Percentiles rank a stretch among this genome's conserved stretches.
phyloP scores from a whole-genome alignment of 2,797 vertebrate genomes.

The Bradypodion pumilum region DNA sequence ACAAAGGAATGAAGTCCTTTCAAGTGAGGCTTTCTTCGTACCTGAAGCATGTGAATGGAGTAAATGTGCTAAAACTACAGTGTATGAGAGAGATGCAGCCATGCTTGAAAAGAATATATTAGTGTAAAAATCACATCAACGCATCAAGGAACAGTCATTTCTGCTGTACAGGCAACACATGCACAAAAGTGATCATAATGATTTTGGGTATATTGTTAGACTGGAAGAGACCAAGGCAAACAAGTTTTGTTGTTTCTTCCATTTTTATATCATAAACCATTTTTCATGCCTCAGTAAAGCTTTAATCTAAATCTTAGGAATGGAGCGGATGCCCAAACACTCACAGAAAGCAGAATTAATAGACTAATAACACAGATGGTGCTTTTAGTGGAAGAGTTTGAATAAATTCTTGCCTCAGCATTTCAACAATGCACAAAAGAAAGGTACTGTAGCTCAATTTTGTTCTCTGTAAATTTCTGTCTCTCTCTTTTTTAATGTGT shows the following conservation, averaged over 20 bases:
- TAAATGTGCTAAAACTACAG: background rate
- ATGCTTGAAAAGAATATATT: background rate
- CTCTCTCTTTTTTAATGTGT: slow-evolving; percentile 67
- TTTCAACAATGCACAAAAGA: slow-evolving; percentile 36
- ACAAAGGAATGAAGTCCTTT: background rate
- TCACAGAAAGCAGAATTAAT: slow-evolving; percentile 6
- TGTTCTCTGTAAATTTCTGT: slow-evolving; percentile 60
- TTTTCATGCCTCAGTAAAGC: slow-evolving; percentile 7
- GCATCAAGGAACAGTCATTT: too few species aligned
- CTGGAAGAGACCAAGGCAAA: background rate
- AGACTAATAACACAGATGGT: slow-evolving; percentile 19
- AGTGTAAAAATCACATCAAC: background rate
- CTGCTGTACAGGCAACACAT: background rate
- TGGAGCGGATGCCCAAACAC: background rate
- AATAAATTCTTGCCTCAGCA: slow-evolving; percentile 1
- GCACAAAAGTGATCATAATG: background rate
- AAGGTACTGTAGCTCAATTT: slow-evolving; percentile 52
- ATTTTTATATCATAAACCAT: background rate
- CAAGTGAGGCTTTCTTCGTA: background rate
- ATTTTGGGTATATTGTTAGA: background rate
- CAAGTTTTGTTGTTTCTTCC: background rate
- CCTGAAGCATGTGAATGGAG: background rate
- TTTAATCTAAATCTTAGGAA: slow-evolving; percentile 19
- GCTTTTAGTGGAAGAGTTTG: background rate
- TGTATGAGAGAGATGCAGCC: background rate